Base-by-base conservation (phyloP, 2,113 vertebrate species). In the Apteryx owenii region DNA sequence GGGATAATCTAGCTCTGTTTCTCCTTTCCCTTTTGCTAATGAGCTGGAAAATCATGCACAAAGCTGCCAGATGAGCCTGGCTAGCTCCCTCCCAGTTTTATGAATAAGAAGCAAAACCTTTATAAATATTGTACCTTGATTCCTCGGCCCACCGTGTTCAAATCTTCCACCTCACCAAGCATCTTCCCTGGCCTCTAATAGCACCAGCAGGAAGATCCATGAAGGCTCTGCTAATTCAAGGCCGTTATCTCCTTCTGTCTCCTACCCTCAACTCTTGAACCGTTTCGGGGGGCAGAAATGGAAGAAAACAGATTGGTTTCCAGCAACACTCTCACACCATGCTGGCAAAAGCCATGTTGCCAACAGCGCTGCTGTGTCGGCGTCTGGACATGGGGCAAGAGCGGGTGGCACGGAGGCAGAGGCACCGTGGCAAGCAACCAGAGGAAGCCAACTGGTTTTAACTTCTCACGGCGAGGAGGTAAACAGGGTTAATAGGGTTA, bases 401-500 rank as follows among this genome's bases (percentile, higher is more conserved):
- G 76, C 1, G 13, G 40, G 77, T 7, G 68, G 65, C 53, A 46
- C 40, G 53, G 31, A 12, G 53, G 46, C 61, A 87, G 65, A 66
- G 90, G 28, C 10, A 68, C 81, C 38, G 33, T 7, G 9, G 20
- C 9, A 51, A 73, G 64, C 64, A 70, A 31, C 8, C 53, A 33
- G 51, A 84, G 56, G 40, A 79, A 81, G 21, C 31, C 69, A 50
- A 3, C 29, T 68, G 66, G 13, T 86, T 87, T 73, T 26, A 31
- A 40, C 4, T 26, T 14, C 19, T 28, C 69, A 14, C 5, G 33
- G 50, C 5, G 53, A 92, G 77, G 81, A 86, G 88, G 42, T 81
- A 84, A 89, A 22, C 12, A 3, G 58, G 75, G 89, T 66, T 96
- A 87, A 95, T 40, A 3, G 58, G 75, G 89, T 66, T 96, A 87